Base-by-base conservation (phyloP, 2,888 invertebrate species). In the Agrotis exclamationis region DNA sequence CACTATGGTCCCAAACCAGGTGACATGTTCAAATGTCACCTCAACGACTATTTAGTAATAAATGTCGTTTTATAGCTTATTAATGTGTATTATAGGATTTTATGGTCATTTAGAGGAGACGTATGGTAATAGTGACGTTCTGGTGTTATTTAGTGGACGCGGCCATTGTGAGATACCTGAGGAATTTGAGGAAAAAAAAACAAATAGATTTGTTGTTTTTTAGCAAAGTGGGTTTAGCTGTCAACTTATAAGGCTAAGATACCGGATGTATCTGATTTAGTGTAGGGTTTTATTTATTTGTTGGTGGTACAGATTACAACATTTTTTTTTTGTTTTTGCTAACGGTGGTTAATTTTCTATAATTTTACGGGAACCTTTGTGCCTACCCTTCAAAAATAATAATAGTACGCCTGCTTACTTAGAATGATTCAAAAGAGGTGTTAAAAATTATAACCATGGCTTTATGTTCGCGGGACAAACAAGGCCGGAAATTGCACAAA, bases 21-120 rank as follows among this genome's bases (percentile, higher is more conserved):
- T 79, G 79, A 79, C 79, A 79, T 72, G 73, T 50, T 24, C 63
- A 66, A 84, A 78, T 85, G 87, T 87, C 86, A 85, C 80, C 80
- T 81, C 62, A 79, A 70, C 82, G 70, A 85, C 85, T 83, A 81
- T 87, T 88, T 75, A 80, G 74, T 89, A 92, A 92, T 90, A 91
- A 91, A 93, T 90, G 89, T 81, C 85, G 63, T 72, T 88, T 90
- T 88, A 90, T 84, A 79, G 84, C 84, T 86, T 90, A 89, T 90
- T 93, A 92, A 93, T 93, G 90, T 87, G 82, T 81, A 89, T 91
- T 92, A 90, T 81, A 85, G 81, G 74, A 82, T 82, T 90, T 92
- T 89, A 92, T 87, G 78, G 89, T 47, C 87, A 78, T 87, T 85
- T 77, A 82, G 76, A 80, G 60, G 77, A 88, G 85, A 88, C 85